A percentile compares a stretch with the other conserved stretches of the same genome.
Conservation (phyloP, 2,888 invertebrate genomes). For the Taphrorychus bicolor region DNA sequence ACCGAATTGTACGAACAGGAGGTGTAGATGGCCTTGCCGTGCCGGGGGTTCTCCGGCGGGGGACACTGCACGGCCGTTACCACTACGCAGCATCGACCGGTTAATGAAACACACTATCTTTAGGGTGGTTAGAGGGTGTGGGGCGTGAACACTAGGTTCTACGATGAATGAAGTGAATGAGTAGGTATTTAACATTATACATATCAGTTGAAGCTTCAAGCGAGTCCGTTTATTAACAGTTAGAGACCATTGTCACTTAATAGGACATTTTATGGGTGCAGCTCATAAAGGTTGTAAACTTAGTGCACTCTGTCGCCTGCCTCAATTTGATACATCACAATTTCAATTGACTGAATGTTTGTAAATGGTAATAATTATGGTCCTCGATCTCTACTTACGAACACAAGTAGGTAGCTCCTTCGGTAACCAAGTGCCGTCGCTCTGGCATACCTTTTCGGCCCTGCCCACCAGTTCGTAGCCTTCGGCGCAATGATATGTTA, state of each 20-base stretch:
- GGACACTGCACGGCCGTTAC: constrained; percentile 94
- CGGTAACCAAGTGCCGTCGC: constrained; percentile 91
- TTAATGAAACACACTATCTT: constrained; percentile 33
- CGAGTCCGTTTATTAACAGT: too few species aligned
- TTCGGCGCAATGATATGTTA: constrained; percentile 91
- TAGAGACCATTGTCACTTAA: too few species aligned
- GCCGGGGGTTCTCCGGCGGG: constrained; percentile 87
- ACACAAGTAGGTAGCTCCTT: constrained; percentile 91
- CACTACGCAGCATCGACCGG: constrained; percentile 60
- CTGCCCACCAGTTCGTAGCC: constrained; percentile 93
- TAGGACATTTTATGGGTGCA: too few species aligned
- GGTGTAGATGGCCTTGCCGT: constrained; percentile 92
- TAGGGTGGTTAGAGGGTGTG: constrained; percentile 17
- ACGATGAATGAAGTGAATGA: not conserved
- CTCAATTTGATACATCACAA: too few species aligned
- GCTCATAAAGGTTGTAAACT: too few species aligned
- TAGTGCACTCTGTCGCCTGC: too few species aligned
- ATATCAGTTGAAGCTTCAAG: too few species aligned
- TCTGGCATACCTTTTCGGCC: constrained; percentile 85
- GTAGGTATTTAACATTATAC: too few species aligned
- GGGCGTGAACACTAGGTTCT: not conserved
- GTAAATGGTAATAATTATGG: not conserved
- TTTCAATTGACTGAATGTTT: constrained; percentile 11
- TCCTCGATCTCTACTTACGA: constrained; percentile 72
- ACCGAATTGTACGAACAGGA: constrained; percentile 95